A percentile compares a stretch with the other conserved stretches of the same genome.
Conservation (phyloP, 1,140 invertebrate genomes). For the Hetaerina americana region DNA sequence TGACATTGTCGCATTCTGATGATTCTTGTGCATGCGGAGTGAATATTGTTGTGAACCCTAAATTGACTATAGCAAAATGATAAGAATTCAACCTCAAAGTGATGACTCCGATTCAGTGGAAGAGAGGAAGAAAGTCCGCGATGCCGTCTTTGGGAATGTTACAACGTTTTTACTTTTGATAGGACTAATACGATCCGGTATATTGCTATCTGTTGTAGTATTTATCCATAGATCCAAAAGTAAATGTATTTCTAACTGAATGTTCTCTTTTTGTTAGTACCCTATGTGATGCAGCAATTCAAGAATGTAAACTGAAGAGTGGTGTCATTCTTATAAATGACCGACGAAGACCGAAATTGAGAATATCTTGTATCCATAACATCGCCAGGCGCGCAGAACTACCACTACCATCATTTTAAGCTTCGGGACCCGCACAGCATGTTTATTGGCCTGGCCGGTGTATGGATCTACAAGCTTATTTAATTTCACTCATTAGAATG, state of each 20-base stretch:
- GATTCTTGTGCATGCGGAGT: neutral
- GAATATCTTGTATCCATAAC: too few relatives aligned
- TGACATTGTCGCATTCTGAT: neutral
- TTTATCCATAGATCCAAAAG: too few relatives aligned
- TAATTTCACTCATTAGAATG: too few relatives aligned
- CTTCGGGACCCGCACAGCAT: too few relatives aligned
- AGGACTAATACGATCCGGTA: slow-evolving; percentile 4
- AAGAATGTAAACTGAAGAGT: too few relatives aligned
- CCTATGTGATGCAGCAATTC: slow-evolving; percentile 1
- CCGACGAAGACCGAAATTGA: too few relatives aligned
- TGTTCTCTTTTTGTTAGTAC: slow-evolving; percentile 4
- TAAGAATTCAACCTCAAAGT: neutral
- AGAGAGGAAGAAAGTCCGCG: slow-evolving; percentile 4
- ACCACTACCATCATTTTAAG: too few relatives aligned
- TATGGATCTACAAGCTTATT: too few relatives aligned
- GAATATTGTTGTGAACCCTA: neutral
- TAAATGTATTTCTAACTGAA: neutral
- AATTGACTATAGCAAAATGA: slow-evolving; percentile 1
- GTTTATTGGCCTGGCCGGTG: too few relatives aligned
- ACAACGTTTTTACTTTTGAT: slow-evolving; percentile 3
- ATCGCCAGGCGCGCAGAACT: too few relatives aligned
- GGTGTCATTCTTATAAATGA: too few relatives aligned
- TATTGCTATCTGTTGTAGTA: too few relatives aligned
- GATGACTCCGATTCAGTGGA: neutral
- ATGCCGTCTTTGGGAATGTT: slow-evolving; percentile 8